Base-by-base conservation (phyloP, 1,140 invertebrate species). In the Nixonia krombeini region DNA sequence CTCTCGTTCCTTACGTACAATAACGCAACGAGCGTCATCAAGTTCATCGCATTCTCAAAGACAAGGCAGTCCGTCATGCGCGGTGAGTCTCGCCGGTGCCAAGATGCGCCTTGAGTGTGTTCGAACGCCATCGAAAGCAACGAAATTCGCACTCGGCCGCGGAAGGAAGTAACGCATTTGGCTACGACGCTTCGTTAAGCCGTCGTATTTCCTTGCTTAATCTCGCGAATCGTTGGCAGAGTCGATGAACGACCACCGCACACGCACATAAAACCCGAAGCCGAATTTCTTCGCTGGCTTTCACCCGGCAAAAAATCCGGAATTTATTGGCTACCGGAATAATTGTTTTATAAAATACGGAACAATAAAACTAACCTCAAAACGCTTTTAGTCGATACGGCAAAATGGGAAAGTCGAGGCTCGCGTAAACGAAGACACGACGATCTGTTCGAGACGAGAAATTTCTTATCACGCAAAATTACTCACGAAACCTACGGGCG, bases 81-180 rank as follows among this genome's bases (percentile, higher is more conserved):
- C 44, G 23, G 38, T 52, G 56, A 47, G 21, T 40, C 10, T 23
- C 2, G 5, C 1, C 13, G 26, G 41, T 50, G 57, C 46, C 65
- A 64, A 40, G 50, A 53, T 46, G 28, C 42, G 23, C n/a, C 37
- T 6, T 10, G 17, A 45, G 31, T 17, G 33, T 41, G 61, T 64
- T 21, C n/a, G n/a, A n/a, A n/a, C 50, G 55, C 35, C 53, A 49
- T 52, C 51, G 56, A 49, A 16, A 49, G 56, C 49, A 29, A 47
- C 62, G 62, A 66, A 65, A 63, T 64, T 67, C 63, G 63, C 69
- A 67, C 69, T 64, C 59, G 51, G 59, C 58, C 33, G 10, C 53
- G 69, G 69, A 71, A 71, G 69, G 69, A 71, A 71, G 46, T 72
- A 67, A 64, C 63, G 69, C 69, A 61, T 72, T 72, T 67, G 69